Base-by-base conservation (phyloP, 2,888 invertebrate genomes). In the Apoda limacodes region DNA sequence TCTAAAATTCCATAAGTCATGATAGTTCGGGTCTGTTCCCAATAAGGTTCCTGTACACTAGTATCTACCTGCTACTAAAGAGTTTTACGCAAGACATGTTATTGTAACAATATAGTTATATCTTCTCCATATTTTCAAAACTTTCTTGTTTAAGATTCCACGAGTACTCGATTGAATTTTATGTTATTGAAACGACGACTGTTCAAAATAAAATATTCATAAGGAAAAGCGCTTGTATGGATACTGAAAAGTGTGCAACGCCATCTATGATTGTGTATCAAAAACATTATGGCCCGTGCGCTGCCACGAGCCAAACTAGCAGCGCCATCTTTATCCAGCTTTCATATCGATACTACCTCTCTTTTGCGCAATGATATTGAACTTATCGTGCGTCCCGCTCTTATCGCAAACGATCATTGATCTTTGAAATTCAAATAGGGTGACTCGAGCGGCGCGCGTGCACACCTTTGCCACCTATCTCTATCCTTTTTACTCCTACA, bases 361-460 rank as follows among this genome's bases (percentile, higher is more conserved):
- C 62, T 46, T 41, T 64, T 46, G n/a, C 41, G 22, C 50, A 25
- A 39, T 46, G 45, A 52, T 55, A 55, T 55, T 48, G 46, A 52
- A 47, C 50, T 51, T 46, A 63, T 58, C 65, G 62, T 62, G 57
- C 63, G 61, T 67, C 68, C 61, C 66, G 48, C 57, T 72, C 64
- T 65, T 71, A 74, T 74, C 74, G 65, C 65, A 48, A 52, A 67
- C 75, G 80, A 78, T 75, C 80, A 76, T 75, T 78, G 80, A 76
- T 80, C 80, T 78, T 75, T 70, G 66, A 74, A 75, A 70, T 74
- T 71, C 69, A 71, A 70, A 67, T 65, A 69, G 70, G 70, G 72
- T 63, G 67, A 71, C 64, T 63, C 70, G 72, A 71, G 66, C 69
- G 63, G 69, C 75, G 74, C 70, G 74, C 75, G 76, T 72, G 65